phyloP scores from a whole-genome alignment of 2,113 vertebrate genomes.

The Rissa tridactyla region DNA sequence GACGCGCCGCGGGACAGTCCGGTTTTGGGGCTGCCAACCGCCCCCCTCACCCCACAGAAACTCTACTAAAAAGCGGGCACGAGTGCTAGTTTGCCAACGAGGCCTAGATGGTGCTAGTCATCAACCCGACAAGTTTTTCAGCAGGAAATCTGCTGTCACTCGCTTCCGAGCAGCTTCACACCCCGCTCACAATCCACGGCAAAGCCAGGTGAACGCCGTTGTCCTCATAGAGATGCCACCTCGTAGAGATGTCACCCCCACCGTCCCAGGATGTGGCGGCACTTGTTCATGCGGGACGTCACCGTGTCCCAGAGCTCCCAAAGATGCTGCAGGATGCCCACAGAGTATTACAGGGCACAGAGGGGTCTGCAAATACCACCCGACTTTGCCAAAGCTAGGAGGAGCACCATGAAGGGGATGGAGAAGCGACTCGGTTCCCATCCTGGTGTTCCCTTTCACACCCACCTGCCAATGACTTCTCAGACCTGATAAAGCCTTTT shows the following conservation, averaged over 20 bases:
- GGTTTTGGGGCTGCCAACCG: not conserved
- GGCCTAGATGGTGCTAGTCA: constrained; percentile 1
- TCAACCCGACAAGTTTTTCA: not conserved
- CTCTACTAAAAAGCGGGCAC: not conserved
- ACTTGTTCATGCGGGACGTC: rapidly evolving
- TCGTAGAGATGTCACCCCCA: not conserved
- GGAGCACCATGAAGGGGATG: not conserved
- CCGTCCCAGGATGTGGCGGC: not conserved
- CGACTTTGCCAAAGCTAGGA: not conserved
- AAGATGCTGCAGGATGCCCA: not conserved
- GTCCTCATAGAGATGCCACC: not conserved
- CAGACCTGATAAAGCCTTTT: not conserved
- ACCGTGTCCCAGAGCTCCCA: not conserved
- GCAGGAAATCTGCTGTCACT: not conserved
- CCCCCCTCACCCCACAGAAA: not conserved
- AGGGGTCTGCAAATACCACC: not conserved
- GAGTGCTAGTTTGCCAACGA: not conserved
- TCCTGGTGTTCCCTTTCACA: not conserved
- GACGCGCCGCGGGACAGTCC: not conserved
- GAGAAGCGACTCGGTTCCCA: not conserved
- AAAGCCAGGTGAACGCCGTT: not conserved
- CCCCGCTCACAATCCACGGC: not conserved
- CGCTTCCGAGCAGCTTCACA: not conserved
- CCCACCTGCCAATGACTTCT: not conserved
- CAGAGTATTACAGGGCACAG: rapidly evolving